Percentiles rank a stretch among this genome's conserved stretches.
Conservation (phyloP, 1,140 invertebrate genomes). For the Eufriesea mexicana region DNA sequence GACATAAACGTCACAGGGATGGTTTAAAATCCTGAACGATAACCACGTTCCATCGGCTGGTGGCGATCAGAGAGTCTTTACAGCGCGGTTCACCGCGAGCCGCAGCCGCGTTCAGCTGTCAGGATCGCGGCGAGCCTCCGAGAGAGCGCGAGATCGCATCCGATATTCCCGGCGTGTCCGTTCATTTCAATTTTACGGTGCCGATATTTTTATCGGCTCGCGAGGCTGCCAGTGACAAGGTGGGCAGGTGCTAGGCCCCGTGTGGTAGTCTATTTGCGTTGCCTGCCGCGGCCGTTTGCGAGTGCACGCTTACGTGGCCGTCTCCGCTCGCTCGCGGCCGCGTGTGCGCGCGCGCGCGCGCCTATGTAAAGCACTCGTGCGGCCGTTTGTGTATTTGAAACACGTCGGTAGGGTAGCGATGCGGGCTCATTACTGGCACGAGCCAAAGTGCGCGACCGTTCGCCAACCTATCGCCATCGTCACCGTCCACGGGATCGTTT, state of each 20-base stretch:
- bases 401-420: constrained; percentile 76
- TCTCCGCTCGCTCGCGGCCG: neutral
- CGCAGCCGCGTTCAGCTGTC: constrained; percentile 3
- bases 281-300: constrained; percentile 51
- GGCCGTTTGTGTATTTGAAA: constrained; percentile 78
- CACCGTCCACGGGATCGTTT: constrained; percentile 55
- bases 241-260: constrained; percentile 75
- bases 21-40: too few relatives aligned
- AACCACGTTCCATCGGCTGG: neutral
- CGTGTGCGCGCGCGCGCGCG: too few relatives aligned
- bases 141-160: neutral
- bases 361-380: constrained; percentile 25
- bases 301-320: constrained; percentile 33
- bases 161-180: neutral
- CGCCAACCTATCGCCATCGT: constrained; percentile 19
- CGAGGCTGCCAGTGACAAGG: constrained; percentile 49
- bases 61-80: neutral
- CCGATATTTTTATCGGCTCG: constrained; percentile 61
- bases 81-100: constrained; percentile 8
- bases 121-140: neutral
- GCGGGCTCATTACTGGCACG: constrained; percentile 82
- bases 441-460: constrained; percentile 74
- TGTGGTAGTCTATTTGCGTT: constrained; percentile 78
- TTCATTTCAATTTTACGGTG: constrained; percentile 47
- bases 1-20: too few relatives aligned